Base-by-base conservation (phyloP, 1,140 invertebrate species). In the Drosophila baimaii region DNA sequence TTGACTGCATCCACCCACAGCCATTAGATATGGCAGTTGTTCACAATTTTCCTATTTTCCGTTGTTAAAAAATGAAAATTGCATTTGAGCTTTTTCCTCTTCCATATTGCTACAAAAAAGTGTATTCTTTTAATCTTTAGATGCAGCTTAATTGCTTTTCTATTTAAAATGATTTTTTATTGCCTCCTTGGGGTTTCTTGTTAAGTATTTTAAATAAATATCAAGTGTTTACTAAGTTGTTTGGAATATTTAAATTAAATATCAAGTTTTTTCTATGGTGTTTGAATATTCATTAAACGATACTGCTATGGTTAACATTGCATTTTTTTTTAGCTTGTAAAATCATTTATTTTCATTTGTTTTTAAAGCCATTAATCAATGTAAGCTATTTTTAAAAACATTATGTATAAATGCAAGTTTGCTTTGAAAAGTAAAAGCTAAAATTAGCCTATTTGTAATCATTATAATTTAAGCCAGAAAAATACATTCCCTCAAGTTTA, bases 1-100 rank as follows among this genome's bases (percentile, higher is more conserved):
- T 39, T 47, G 43, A 44, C 57, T 82, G 81, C 82, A 81, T 56
- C 74, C 61, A 69, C 82, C 82, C 59, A 86, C 82, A 71, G 64
- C 44, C 58, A 79, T 85, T 81, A 62, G 76, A 86, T 86, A 51
- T 69, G 49, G 57, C 33, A 65, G 46, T 51, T 76, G 78, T 75
- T 75, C 46, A 70, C 46, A 46, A 68, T 66, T 76, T 83, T 62
- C 75, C 46, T 39, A 71, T 47, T 47, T 62, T 44, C 43, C 23
- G 17, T 39, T 12, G 46, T 13, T 35, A 21, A 6, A 46, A 0
- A 52, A 70, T 69, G 10, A 15, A 56, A 70, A 69, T 49, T 71
- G 41, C 41, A 51, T n/a, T 64, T 55, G 9, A 19, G 23, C 31
- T 23, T 55, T 54, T 33, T 59, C 31, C 54, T 58, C 29, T 44